Conservation (phyloP, 2,797 vertebrate genomes). For the Gymnopithys bicolor region DNA sequence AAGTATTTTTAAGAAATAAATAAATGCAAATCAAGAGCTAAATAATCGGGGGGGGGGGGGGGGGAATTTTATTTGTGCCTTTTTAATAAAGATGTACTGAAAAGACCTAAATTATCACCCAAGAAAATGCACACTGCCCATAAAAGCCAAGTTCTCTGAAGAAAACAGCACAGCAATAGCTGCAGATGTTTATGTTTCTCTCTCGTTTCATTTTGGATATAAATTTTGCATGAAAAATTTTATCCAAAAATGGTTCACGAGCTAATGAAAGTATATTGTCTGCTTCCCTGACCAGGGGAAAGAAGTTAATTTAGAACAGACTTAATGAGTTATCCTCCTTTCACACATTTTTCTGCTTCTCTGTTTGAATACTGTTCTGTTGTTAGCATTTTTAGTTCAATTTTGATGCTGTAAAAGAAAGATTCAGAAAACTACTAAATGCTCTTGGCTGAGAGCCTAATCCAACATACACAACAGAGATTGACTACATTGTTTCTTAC, state of each 20-base stretch:
- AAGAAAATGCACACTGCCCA: neutral
- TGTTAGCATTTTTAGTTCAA: neutral
- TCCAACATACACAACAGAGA: neutral
- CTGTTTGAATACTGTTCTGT: neutral
- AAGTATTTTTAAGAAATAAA: conserved; percentile 12
- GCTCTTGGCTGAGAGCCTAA: neutral
- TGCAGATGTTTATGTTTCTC: neutral
- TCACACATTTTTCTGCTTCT: neutral
- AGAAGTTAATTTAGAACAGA: neutral
- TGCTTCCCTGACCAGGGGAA: neutral
- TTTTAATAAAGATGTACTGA: neutral
- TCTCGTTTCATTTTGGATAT: neutral
- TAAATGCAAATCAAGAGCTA: neutral
- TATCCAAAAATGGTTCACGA: neutral
- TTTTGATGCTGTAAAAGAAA: neutral
- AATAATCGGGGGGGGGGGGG: neutral
- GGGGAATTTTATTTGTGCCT: neutral
- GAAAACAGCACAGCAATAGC: neutral
- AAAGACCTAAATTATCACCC: neutral
- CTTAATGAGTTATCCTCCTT: neutral
- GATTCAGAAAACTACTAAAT: neutral
- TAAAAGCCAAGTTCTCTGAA: neutral
- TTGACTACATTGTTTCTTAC: neutral
- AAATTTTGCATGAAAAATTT: neutral
- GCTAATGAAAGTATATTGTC: neutral